Evolutionary conservation across 2,113 vertebrate genomes (phyloP).

Genomic region (Beaufortia kweichowensis): DNA sequence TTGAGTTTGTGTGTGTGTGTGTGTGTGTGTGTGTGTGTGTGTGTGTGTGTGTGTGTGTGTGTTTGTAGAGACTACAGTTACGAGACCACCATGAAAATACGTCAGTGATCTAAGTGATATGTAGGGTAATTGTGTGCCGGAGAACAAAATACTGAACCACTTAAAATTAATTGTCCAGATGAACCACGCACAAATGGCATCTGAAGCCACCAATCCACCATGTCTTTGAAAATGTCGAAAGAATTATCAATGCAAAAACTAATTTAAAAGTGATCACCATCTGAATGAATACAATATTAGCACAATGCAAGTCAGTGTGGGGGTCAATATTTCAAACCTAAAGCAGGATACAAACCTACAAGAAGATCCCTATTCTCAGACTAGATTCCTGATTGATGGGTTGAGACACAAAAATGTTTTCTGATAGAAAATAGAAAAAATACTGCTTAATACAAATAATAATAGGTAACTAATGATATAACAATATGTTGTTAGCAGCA

Average conservation of each 20-base stretch:
- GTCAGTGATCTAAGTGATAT: constrained; percentile 5
- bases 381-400: neutral
- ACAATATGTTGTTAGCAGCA: no score
- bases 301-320: constrained; percentile 12
- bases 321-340: constrained; percentile 11
- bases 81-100: neutral
- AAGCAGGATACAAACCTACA: neutral
- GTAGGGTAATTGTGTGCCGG: constrained; percentile 12
- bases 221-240: constrained; percentile 13
- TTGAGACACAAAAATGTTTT: no score
- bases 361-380: neutral
- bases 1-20: constrained; percentile 34
- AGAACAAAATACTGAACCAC: constrained; percentile 12
- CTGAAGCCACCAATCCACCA: neutral
- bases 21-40: constrained; percentile 32
- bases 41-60: neutral
- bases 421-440: no score
- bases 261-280: neutral
- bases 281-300: constrained; percentile 18
- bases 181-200: constrained; percentile 1
- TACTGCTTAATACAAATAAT: no score
- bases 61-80: constrained; percentile 1
- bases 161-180: constrained; percentile 20
- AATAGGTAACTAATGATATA: no score
- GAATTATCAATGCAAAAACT: constrained; percentile 21